These are phyloP conservation scores for Melanostoma scalare DNA, from an alignment of 2,888 invertebrate genomes.

Conservation along the genomic window DNA sequence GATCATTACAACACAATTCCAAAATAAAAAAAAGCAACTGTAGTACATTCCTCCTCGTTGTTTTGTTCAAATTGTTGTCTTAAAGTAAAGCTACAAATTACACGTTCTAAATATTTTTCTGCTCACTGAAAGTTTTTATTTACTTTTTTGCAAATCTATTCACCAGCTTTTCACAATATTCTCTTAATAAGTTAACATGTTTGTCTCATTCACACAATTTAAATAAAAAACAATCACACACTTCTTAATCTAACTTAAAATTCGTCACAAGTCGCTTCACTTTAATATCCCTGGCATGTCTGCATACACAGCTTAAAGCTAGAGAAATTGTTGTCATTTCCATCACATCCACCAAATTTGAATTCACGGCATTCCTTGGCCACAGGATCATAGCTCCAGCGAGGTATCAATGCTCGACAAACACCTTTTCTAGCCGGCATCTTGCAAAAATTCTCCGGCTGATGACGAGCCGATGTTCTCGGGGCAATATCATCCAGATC, in stretches of 20 bases:
- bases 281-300: conserved; percentile 81
- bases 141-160: too few relatives aligned
- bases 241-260: neutral
- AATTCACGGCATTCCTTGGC: conserved; percentile 83
- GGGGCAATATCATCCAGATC: conserved; percentile 78
- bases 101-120: too few relatives aligned
- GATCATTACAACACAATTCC: too few relatives aligned
- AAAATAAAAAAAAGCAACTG: too few relatives aligned
- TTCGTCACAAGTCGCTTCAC: neutral
- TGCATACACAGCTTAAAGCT: conserved; percentile 83
- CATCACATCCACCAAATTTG: conserved; percentile 84
- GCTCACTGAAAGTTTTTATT: too few relatives aligned
- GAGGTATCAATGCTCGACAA: conserved; percentile 81
- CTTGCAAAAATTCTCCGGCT: conserved; percentile 80
- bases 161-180: too few relatives aligned
- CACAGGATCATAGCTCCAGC: conserved; percentile 82
- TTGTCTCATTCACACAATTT: conserved; percentile 20
- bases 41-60: too few relatives aligned
- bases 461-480: conserved; percentile 76
- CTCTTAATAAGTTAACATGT: too few relatives aligned
- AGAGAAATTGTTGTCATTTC: conserved; percentile 84
- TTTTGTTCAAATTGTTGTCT: too few relatives aligned
- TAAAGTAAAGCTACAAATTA: too few relatives aligned
- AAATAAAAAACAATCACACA: conserved; percentile 22
- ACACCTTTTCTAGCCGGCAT: conserved; percentile 81